Evolutionary conservation across 37 sponge, comb jelly and placozoan species (phyloP).

Genomic region (Cladorhizidae sp.): DNA sequence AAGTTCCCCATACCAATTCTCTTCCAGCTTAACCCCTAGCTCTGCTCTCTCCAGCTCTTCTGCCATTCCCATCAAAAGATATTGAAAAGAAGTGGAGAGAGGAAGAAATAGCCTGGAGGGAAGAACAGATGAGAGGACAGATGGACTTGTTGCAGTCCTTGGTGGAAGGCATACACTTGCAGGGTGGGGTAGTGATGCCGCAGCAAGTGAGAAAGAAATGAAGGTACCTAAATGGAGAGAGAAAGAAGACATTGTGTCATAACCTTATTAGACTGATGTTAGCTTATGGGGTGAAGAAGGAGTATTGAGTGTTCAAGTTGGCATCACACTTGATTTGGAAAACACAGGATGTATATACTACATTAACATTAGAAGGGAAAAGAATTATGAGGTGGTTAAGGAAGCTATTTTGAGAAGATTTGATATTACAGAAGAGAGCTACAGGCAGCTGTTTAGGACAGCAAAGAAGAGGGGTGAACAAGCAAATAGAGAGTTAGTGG

Average conservation of each 20-base stretch:
- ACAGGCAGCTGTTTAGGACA: constrained; percentile 28
- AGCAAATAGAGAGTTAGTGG: constrained; percentile 19
- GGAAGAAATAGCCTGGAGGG: neutral
- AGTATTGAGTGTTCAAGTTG: neutral
- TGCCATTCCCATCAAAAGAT: too few relatives aligned
- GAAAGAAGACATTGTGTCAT: neutral
- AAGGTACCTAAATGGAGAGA: neutral
- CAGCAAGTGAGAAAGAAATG: neutral
- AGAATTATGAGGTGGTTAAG: too few relatives aligned
- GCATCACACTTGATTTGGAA: constrained; percentile 11
- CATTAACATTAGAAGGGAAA: too few relatives aligned
- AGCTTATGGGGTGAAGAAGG: neutral
- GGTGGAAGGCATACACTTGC: neutral
- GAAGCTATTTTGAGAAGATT: constrained; percentile 12
- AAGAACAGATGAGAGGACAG: neutral
- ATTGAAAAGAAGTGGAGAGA: neutral
- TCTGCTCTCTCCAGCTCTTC: too few relatives aligned
- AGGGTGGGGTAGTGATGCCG: neutral
- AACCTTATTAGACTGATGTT: neutral
- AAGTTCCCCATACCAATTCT: too few relatives aligned
- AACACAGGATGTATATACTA: constrained; percentile 28
- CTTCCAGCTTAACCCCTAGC: too few relatives aligned
- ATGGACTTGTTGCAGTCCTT: neutral
- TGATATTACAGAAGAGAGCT: constrained; percentile 31
- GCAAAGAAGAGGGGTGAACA: constrained; percentile 22